phyloP scores from a whole-genome alignment of 2,888 invertebrate species.

The Philereme vetulata region DNA sequence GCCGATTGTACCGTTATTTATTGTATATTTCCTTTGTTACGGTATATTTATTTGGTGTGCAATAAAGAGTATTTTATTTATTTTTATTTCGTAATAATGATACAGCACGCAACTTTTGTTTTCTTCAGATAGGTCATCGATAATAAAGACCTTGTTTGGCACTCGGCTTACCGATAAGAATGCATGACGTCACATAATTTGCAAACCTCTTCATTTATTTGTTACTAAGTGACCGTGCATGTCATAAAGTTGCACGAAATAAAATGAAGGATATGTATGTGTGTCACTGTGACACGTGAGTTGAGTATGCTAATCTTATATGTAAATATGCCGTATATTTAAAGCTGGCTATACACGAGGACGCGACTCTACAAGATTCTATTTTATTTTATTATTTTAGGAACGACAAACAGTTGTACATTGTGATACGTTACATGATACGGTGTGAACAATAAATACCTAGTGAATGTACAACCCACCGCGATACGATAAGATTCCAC shows the following conservation, averaged over 20 bases:
- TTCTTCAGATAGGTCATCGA: slow-evolving; percentile 13
- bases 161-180: slow-evolving; percentile 9
- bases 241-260: neutral
- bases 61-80: neutral
- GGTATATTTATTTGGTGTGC: too few species aligned
- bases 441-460: too few species aligned
- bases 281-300: too few species aligned
- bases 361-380: too few species aligned
- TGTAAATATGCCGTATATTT: neutral
- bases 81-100: neutral
- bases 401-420: too few species aligned
- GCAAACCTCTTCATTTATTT: neutral
- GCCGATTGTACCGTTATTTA: too few species aligned
- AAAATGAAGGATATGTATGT: too few species aligned
- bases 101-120: neutral
- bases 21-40: too few species aligned
- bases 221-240: neutral
- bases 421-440: too few species aligned
- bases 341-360: neutral
- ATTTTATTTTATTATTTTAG: too few species aligned
- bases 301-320: neutral
- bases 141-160: slow-evolving; percentile 14
- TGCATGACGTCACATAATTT: slow-evolving; percentile 6
- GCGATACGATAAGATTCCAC: too few species aligned
- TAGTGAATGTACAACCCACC: too few species aligned